Conservation (phyloP, 1,140 invertebrate genomes). For the Argopecten irradians region DNA sequence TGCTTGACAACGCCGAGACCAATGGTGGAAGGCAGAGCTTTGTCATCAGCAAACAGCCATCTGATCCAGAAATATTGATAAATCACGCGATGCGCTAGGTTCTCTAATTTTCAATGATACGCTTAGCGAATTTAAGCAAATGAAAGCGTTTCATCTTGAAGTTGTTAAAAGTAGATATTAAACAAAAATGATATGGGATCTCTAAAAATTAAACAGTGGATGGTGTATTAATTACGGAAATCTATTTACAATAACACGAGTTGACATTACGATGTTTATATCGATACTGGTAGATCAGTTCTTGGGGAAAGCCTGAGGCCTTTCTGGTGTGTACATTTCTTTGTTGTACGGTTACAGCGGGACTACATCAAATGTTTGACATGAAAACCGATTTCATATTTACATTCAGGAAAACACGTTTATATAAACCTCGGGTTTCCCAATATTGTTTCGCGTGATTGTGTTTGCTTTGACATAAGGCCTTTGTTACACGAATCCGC, state of each 20-base stretch:
- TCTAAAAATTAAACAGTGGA: neutral
- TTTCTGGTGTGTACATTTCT: neutral
- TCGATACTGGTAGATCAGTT: neutral
- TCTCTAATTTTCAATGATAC: no score
- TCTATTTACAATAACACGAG: neutral
- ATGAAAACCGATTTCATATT: neutral
- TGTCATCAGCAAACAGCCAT: slow-evolving; percentile 15
- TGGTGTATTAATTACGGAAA: neutral
- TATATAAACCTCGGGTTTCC: neutral
- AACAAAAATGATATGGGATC: no score
- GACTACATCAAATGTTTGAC: neutral
- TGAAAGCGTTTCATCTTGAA: no score
- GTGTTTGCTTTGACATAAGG: neutral
- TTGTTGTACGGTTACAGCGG: neutral
- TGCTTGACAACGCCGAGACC: neutral
- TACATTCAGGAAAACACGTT: neutral
- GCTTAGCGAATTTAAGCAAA: no score
- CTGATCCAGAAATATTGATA: slow-evolving; percentile 9
- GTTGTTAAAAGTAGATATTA: no score
- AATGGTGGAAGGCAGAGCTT: neutral
- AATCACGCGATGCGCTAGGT: neutral
- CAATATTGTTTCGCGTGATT: neutral
- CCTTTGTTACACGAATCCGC: neutral
- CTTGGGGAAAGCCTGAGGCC: neutral
- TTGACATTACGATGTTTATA: neutral